Conservation (phyloP, 2,888 invertebrate species). For the Bellardia bayeri region DNA sequence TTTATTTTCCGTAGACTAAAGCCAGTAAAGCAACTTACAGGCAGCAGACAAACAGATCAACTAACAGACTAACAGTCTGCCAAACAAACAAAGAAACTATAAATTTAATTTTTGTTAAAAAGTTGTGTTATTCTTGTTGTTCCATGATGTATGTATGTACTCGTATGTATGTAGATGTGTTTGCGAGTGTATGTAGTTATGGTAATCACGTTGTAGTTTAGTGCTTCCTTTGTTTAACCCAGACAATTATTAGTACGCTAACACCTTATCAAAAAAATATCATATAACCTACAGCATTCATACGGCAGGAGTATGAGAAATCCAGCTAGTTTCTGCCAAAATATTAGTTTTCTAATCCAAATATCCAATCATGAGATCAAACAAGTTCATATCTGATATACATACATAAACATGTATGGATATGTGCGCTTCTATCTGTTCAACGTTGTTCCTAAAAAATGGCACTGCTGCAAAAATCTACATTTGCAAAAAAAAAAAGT, state of each 20-base stretch:
- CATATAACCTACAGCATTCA: background rate
- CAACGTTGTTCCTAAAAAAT: background rate
- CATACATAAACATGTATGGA: background rate
- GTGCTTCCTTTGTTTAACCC: conserved; percentile 17
- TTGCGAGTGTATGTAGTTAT: too few relatives aligned
- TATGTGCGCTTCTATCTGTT: background rate
- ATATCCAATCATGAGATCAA: conserved; percentile 58
- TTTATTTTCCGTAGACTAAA: background rate
- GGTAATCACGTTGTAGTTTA: background rate
- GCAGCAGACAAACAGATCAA: background rate
- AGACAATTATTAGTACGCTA: conserved; percentile 34
- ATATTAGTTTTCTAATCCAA: conserved; percentile 56
- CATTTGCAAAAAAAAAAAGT: conserved; percentile 28
- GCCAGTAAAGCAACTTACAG: background rate
- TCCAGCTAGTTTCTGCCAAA: conserved; percentile 27
- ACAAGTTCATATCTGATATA: background rate
- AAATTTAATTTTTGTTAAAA: conserved; percentile 8
- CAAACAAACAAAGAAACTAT: background rate
- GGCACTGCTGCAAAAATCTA: conserved; percentile 15
- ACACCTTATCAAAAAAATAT: conserved; percentile 25
- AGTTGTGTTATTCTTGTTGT: background rate
- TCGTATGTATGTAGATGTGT: too few relatives aligned
- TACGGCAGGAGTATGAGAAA: background rate
- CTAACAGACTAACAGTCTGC: background rate
- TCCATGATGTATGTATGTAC: background rate